These are phyloP conservation scores for Hirtodrosophila cameraria DNA, from an alignment of 2,888 invertebrate genomes.

Conservation along the genomic window DNA sequence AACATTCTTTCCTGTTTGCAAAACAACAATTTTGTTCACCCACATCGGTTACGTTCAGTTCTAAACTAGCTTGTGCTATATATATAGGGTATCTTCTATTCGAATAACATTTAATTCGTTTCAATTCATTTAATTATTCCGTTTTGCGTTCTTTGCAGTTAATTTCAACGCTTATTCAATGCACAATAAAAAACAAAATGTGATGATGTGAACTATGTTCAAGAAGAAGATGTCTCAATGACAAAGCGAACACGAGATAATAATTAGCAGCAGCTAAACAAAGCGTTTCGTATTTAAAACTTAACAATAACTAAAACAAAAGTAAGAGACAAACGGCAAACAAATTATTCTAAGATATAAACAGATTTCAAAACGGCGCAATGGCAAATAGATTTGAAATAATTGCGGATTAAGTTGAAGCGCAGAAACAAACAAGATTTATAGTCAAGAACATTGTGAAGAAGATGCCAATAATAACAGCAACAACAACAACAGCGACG, in stretches of 20 bases:
- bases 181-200: slow-evolving; percentile 13
- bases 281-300: slow-evolving; percentile 24
- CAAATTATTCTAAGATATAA: slow-evolving; percentile 12
- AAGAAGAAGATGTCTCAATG: slow-evolving; percentile 41
- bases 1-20: too few species aligned
- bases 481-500: slow-evolving; percentile 60
- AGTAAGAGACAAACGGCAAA: slow-evolving; percentile 3
- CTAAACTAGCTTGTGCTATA: too few species aligned
- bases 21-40: too few species aligned
- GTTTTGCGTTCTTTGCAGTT: slow-evolving; percentile 39
- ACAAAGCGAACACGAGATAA: slow-evolving; percentile 38
- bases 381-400: slow-evolving; percentile 32
- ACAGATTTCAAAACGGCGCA: slow-evolving; percentile 16
- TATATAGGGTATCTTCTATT: not conserved
- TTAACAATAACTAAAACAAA: slow-evolving; percentile 19
- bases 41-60: too few species aligned
- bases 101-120: not conserved
- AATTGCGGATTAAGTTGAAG: slow-evolving; percentile 14
- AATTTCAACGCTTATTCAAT: slow-evolving; percentile 1
- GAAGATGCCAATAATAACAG: slow-evolving; percentile 76
- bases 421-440: slow-evolving; percentile 19
- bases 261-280: slow-evolving; percentile 39
- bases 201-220: slow-evolving; percentile 29
- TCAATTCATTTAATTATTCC: slow-evolving; percentile 8
- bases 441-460: slow-evolving; percentile 19